phyloP scores from a whole-genome alignment of 2,113 vertebrate species.

The Ictalurus punctatus region DNA sequence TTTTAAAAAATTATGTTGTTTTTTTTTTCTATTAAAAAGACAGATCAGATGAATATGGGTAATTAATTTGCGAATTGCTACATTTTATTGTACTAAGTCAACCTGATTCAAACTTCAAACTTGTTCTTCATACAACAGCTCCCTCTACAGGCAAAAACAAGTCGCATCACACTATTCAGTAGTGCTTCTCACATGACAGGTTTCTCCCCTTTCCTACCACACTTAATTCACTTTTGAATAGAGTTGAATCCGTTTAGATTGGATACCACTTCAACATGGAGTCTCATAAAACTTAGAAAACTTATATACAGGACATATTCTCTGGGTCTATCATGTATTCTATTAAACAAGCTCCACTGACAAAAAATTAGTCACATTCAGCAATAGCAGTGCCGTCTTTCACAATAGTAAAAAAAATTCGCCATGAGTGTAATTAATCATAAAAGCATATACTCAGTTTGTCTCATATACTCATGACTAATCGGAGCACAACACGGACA shows the following conservation, averaged over 20 bases:
- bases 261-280: background rate
- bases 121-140: background rate
- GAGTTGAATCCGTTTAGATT: background rate
- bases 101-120: background rate
- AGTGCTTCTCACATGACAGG: background rate
- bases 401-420: background rate
- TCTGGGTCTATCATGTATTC: background rate
- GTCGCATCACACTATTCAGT: background rate
- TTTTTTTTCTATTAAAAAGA: background rate
- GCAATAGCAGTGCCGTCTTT: background rate
- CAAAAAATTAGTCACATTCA: background rate
- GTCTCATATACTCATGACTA: background rate
- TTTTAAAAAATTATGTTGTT: background rate
- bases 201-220: background rate
- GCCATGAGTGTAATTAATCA: background rate
- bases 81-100: background rate
- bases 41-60: background rate
- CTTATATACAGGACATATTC: background rate
- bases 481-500: background rate
- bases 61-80: background rate
- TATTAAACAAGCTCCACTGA: background rate
- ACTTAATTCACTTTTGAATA: background rate
- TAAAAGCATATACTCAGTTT: background rate
- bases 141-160: constrained; percentile 35
- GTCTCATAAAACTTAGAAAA: background rate